Percentiles rank a stretch among this genome's conserved stretches.
Evolutionary conservation across 2,113 vertebrate species (phyloP).

Genomic region (Cebidichthys violaceus): DNA sequence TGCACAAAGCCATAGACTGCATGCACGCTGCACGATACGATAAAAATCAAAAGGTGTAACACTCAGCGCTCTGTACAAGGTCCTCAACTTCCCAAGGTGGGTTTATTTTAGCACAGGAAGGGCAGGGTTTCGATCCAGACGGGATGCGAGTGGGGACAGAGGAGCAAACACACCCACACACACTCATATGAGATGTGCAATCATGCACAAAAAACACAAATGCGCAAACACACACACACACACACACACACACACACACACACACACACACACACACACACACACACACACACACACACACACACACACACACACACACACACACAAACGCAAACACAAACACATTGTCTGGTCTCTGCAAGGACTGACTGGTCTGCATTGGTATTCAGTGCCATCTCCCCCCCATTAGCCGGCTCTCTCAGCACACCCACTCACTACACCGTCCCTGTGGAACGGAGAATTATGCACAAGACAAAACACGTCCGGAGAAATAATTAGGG

Average conservation of each 20-base stretch:
- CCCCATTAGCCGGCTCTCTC: constrained; percentile 74
- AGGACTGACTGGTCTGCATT: constrained; percentile 71
- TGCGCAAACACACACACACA: constrained; percentile 15
- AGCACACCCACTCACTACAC: constrained; percentile 68
- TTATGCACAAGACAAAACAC: constrained; percentile 79
- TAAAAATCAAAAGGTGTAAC: constrained; percentile 71
- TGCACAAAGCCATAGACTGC: constrained; percentile 21
- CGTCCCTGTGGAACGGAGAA: constrained; percentile 62
- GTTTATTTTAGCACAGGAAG: constrained; percentile 84
- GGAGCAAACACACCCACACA: constrained; percentile 44
- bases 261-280: constrained; percentile 21
- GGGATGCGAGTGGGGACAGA: constrained; percentile 74
- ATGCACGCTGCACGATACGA: constrained; percentile 18
- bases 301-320: constrained; percentile 23
- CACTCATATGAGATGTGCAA: constrained; percentile 47
- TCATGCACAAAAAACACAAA: constrained; percentile 39
- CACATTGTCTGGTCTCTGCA: constrained; percentile 61
- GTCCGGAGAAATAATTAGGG: constrained; percentile 79
- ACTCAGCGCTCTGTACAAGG: constrained; percentile 70
- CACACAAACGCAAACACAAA: constrained; percentile 48
- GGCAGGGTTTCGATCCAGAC: constrained; percentile 81
- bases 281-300: background rate
- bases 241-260: constrained; percentile 14
- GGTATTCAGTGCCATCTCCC: constrained; percentile 77
- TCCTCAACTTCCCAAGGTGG: constrained; percentile 80